Percentiles rank a stretch among this genome's conserved stretches.
Conservation (phyloP, 2,797 vertebrate genomes). For the Lepilemur septentrionalis region DNA sequence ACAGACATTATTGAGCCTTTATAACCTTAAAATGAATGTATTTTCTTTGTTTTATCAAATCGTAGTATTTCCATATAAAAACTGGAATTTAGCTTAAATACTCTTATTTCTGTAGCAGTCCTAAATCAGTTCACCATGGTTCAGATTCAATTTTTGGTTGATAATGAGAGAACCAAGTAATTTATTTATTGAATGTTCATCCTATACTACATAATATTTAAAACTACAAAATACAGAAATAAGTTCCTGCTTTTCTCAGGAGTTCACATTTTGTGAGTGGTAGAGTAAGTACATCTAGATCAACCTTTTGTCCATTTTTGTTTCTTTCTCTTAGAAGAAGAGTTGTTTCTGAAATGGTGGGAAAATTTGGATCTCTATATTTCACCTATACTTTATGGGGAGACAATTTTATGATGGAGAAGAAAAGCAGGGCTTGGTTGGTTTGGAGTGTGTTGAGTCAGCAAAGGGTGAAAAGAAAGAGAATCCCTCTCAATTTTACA, state of each 20-base stretch:
- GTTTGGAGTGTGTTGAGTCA: background rate
- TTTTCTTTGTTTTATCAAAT: slow-evolving; percentile 12
- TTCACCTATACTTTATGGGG: no score
- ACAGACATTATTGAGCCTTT: background rate
- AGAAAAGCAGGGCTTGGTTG: background rate
- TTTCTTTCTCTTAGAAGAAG: background rate
- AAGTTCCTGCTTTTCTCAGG: background rate
- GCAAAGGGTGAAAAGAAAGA: background rate
- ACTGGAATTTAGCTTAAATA: background rate
- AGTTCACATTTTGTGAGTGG: background rate
- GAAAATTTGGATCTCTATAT: background rate
- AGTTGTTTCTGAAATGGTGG: background rate
- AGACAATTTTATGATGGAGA: background rate
- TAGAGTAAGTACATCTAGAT: background rate
- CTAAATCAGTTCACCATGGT: background rate
- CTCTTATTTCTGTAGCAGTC: background rate
- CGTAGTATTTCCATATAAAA: background rate
- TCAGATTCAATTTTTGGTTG: background rate
- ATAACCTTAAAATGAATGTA: background rate
- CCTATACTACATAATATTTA: background rate
- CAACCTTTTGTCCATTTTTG: background rate
- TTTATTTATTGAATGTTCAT: background rate
- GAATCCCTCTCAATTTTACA: background rate
- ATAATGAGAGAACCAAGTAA: background rate
- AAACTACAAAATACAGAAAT: background rate